phyloP scores from a whole-genome alignment of 2,888 invertebrate genomes.

The Pocota personata region DNA sequence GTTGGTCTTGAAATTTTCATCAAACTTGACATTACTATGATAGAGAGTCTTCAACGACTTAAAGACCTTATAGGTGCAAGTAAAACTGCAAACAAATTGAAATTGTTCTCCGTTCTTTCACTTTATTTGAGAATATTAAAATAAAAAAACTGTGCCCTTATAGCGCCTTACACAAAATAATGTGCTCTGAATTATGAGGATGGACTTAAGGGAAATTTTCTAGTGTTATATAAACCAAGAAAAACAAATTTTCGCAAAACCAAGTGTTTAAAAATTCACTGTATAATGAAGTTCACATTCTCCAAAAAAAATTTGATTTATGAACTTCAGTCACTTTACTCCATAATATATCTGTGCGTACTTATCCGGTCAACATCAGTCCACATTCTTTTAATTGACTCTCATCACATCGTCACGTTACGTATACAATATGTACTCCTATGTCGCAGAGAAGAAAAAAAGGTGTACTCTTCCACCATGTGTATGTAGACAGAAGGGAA shows the following conservation, averaged over 20 bases:
- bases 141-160: neutral
- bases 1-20: no score
- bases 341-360: no score
- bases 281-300: neutral
- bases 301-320: neutral
- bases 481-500: neutral
- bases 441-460: neutral
- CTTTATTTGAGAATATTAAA: neutral
- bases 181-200: neutral
- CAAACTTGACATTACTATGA: no score
- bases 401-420: constrained; percentile 40
- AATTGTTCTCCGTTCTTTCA: neutral
- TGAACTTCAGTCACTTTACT: neutral
- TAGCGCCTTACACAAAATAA: neutral
- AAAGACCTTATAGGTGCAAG: no score
- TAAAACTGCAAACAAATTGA: neutral
- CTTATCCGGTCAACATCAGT: constrained; percentile 41
- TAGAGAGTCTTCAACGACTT: no score
- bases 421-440: constrained; percentile 6
- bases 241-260: neutral
- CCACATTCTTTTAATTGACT: neutral
- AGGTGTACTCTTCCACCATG: neutral
- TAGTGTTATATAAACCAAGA: no score
- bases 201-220: no score
- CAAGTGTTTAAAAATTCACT: constrained; percentile 6